These are phyloP conservation scores for Nicator chloris DNA, from an alignment of 2,113 vertebrate genomes.

Conservation along the genomic window DNA sequence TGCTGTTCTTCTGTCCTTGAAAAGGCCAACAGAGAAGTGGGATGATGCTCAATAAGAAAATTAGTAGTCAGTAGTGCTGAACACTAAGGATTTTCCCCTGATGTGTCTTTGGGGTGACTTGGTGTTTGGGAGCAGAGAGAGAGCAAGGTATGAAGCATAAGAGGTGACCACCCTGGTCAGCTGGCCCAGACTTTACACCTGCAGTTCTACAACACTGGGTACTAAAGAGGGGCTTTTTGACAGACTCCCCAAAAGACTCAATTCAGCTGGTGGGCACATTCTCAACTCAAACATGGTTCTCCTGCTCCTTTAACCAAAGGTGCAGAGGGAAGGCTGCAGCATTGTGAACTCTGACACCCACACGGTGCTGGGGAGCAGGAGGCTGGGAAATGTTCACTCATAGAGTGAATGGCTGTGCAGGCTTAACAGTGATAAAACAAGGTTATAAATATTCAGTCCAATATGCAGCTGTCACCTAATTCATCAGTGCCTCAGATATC, in stretches of 20 bases:
- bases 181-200: background rate
- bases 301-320: background rate
- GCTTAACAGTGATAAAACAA: background rate
- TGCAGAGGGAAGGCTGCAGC: background rate
- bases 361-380: background rate
- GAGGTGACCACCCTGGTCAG: background rate
- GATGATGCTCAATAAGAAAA: background rate
- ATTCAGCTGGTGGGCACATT: background rate
- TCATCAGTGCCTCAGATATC: background rate
- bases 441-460: background rate
- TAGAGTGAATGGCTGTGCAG: fast-evolving
- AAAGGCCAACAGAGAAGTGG: background rate
- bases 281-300: background rate
- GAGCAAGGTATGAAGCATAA: background rate
- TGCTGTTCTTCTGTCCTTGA: background rate
- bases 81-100: background rate
- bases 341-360: background rate
- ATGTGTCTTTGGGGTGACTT: background rate
- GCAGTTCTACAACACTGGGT: background rate
- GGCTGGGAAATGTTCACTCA: background rate
- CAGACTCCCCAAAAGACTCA: background rate
- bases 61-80: background rate
- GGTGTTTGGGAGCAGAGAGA: background rate
- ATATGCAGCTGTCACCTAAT: background rate
- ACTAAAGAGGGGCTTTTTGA: background rate